Percentiles rank a stretch among this genome's conserved stretches.
Conservation (phyloP, 2,888 invertebrate species). For the Chymomyza procnemis region DNA sequence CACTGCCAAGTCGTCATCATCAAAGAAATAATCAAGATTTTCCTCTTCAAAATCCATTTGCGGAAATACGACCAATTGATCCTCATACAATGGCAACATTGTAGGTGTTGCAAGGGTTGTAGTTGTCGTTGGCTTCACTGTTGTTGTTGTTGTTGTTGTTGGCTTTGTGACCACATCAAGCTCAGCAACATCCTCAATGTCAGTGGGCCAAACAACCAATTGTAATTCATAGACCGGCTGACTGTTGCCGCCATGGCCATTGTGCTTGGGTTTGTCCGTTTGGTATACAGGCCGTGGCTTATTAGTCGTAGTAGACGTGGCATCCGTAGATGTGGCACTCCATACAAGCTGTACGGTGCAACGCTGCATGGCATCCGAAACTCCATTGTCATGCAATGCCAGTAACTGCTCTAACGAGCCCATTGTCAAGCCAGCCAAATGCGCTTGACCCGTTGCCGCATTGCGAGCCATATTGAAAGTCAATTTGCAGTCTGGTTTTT, state of each 20-base stretch:
- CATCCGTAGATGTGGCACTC: neutral
- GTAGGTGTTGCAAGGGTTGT: neutral
- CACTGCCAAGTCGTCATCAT: slow-evolving; percentile 43
- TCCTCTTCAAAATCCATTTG: slow-evolving; percentile 61
- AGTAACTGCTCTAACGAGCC: slow-evolving; percentile 59
- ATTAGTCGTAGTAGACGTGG: slow-evolving; percentile 43
- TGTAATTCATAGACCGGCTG: slow-evolving; percentile 72
- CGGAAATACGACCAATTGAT: slow-evolving; percentile 67
- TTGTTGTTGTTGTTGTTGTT: slow-evolving; percentile 36
- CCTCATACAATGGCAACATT: slow-evolving; percentile 58
- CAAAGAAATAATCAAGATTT: slow-evolving; percentile 60
- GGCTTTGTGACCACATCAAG: slow-evolving; percentile 26
- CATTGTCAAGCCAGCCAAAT: slow-evolving; percentile 50
- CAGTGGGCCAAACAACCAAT: slow-evolving; percentile 72
- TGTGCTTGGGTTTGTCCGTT: slow-evolving; percentile 14
- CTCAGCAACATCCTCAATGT: slow-evolving; percentile 55
- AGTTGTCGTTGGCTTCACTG: neutral
- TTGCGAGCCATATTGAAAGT: slow-evolving; percentile 53
- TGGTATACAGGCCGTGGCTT: slow-evolving; percentile 44
- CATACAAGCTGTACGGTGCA: slow-evolving; percentile 5
- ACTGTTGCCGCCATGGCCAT: slow-evolving; percentile 28
- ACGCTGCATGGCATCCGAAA: slow-evolving; percentile 31
- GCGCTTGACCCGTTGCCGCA: slow-evolving; percentile 1
- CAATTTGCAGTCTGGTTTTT: slow-evolving; percentile 64
- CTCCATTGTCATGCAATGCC: slow-evolving; percentile 34